These are phyloP conservation scores for Amblyornis subalaris DNA, from an alignment of 2,113 vertebrate genomes.

Conservation along the genomic window DNA sequence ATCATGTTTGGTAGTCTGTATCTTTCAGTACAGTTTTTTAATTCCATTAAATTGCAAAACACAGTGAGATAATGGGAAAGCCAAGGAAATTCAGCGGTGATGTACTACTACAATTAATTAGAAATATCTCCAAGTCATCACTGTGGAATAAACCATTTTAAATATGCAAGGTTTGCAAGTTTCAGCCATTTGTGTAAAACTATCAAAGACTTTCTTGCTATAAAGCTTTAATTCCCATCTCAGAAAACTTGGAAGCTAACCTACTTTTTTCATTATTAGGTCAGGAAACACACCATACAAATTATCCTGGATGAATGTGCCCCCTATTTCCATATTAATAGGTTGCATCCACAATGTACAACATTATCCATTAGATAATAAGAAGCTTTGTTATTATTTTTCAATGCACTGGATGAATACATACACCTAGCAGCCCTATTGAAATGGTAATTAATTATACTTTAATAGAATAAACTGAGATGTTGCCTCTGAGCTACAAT, in stretches of 20 bases:
- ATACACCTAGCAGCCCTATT: background rate
- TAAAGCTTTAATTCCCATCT: constrained; percentile 9
- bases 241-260: constrained; percentile 3
- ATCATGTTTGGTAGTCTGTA: background rate
- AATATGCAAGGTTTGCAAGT: constrained; percentile 26
- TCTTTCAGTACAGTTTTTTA: background rate
- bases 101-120: background rate
- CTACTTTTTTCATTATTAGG: constrained; percentile 13
- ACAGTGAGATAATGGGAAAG: background rate
- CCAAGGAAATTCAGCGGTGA: background rate
- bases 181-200: background rate
- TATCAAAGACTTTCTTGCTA: background rate
- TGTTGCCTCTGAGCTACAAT: background rate
- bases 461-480: background rate
- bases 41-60: background rate
- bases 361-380: background rate
- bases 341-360: background rate
- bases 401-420: background rate
- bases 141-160: background rate
- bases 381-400: background rate
- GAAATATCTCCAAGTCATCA: constrained; percentile 13
- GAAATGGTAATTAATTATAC: constrained; percentile 11
- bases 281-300: background rate
- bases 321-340: constrained; percentile 11
- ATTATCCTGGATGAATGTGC: background rate